Evolutionary conservation across 2,797 vertebrate genomes (phyloP).

Genomic region (Siniperca obscura): DNA sequence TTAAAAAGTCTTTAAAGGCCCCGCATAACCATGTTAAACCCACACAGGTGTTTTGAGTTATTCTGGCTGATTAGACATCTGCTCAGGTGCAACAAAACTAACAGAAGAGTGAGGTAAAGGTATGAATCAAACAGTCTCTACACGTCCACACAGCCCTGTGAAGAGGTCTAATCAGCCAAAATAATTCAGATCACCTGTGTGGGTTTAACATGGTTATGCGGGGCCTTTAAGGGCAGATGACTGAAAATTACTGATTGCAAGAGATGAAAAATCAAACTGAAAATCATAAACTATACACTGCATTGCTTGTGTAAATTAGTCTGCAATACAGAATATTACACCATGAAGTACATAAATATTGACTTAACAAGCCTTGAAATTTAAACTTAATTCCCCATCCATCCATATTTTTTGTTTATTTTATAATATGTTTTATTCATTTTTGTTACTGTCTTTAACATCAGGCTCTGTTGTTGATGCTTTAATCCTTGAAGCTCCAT

Average conservation of each 20-base stretch:
- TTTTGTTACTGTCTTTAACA: neutral
- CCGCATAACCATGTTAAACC: neutral
- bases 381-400: neutral
- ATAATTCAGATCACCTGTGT: neutral
- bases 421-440: neutral
- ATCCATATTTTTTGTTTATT: neutral
- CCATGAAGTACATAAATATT: neutral
- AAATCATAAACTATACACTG: no score
- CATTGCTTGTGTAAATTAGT: no score
- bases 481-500: slow-evolving; percentile 86
- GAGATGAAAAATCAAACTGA: neutral
- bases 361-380: neutral
- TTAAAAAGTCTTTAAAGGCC: neutral
- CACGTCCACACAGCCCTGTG: no score
- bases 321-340: neutral
- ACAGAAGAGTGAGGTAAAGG: no score
- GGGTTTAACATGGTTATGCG: no score
- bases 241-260: no score
- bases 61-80: neutral
- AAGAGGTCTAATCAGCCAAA: neutral
- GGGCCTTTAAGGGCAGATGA: neutral
- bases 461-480: slow-evolving; percentile 81
- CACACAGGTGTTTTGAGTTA: neutral
- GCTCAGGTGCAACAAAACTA: no score
- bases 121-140: no score